phyloP scores from a whole-genome alignment of 2,113 vertebrate species.

The Nannospalax galili region DNA sequence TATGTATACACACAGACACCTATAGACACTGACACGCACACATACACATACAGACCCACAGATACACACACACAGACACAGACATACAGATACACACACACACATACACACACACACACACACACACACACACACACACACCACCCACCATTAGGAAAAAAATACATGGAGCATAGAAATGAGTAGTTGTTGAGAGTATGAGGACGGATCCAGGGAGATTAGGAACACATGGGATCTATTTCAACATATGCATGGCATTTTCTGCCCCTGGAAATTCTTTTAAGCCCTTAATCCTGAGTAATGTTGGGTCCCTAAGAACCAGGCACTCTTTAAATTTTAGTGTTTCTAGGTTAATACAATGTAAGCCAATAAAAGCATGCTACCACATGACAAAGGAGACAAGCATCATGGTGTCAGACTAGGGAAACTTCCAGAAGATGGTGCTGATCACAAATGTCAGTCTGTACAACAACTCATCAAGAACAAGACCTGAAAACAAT shows the following conservation, averaged over 20 bases:
- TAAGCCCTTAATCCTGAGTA: constrained; percentile 19
- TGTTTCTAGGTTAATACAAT: constrained; percentile 49
- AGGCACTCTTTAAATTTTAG: constrained; percentile 20
- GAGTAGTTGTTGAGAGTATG: not conserved
- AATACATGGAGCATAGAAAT: not conserved
- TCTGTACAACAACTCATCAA: not conserved
- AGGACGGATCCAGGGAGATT: not conserved
- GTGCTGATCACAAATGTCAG: not conserved
- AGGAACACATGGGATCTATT: not conserved
- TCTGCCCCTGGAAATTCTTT: constrained; percentile 10
- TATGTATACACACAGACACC: not conserved
- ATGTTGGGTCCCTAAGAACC: not conserved
- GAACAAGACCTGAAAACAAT: not conserved
- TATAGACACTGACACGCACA: not conserved
- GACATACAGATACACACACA: not conserved
- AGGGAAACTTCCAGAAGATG: not conserved
- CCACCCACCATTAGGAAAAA: not conserved
- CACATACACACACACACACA: not conserved
- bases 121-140: not conserved
- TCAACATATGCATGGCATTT: not conserved
- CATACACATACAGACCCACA: no score
- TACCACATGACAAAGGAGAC: not conserved
- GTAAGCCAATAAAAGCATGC: constrained; percentile 3
- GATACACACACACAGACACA: not conserved
- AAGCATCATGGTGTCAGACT: not conserved